phyloP scores from a whole-genome alignment of 1,140 invertebrate genomes.

The Hermetia illucens region DNA sequence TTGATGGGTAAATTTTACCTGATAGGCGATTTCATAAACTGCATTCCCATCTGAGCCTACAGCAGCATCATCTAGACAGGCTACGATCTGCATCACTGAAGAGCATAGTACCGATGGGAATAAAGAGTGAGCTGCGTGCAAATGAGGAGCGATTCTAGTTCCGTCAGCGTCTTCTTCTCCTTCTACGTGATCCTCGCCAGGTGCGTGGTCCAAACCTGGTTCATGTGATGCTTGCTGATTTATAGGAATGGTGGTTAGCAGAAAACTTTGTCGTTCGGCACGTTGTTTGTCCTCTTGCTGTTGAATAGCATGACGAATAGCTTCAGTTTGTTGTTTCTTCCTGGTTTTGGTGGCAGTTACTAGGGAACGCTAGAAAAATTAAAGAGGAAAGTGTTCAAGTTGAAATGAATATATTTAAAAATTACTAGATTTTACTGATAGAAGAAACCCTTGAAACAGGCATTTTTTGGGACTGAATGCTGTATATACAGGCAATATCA shows the following conservation, averaged over 20 bases:
- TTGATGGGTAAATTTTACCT: conserved; percentile 35
- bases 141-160: conserved; percentile 50
- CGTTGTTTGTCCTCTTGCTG: conserved; percentile 92
- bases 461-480: too few species aligned
- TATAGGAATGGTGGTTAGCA: conserved; percentile 94
- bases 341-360: conserved; percentile 97
- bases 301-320: conserved; percentile 86
- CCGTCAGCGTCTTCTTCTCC: conserved; percentile 59
- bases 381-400: conserved; percentile 12
- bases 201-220: conserved; percentile 75
- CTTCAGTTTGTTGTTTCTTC: conserved; percentile 97
- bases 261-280: conserved; percentile 87
- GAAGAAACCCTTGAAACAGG: too few species aligned
- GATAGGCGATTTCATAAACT: conserved; percentile 80
- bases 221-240: conserved; percentile 90
- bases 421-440: too few species aligned
- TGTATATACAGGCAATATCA: too few species aligned
- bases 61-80: conserved; percentile 88
- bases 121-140: conserved; percentile 78
- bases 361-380: conserved; percentile 71
- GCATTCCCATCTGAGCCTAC: conserved; percentile 86
- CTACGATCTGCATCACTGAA: conserved; percentile 87
- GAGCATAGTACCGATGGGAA: conserved; percentile 95
- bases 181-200: conserved; percentile 76
- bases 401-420: too few species aligned